Base-by-base conservation (phyloP, 2,113 vertebrate genomes). In the Bufo gargarizans region DNA sequence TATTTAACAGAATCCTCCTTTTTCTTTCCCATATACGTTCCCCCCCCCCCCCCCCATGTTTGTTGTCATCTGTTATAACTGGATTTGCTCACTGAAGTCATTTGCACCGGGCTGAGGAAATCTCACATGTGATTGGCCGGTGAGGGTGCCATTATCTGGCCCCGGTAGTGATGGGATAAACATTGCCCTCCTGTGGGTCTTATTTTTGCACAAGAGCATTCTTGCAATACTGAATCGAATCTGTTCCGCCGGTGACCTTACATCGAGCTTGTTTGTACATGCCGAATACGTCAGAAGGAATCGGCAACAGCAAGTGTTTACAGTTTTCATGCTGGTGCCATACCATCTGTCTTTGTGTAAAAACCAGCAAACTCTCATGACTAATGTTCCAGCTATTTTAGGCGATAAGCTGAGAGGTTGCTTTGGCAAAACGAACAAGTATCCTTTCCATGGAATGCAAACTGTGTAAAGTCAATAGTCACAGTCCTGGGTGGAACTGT, bases 371-470 rank as follows among this genome's bases (percentile, higher is more conserved):
- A 53, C 71, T 86, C 55, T 86, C 71, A 79, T 86, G 85, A 86
- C 85, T 86, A 78, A 86, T 77, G 76, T 65, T 55, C 59, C 61
- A 78, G 85, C 59, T 86, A 86, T 86, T 86, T 86, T 53, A 67
- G 45, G 50, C 45, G 85, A 78, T 86, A 86, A 79, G 74, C 47
- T 79, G 76, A 86, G 74, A 86, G 85, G 74, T 65, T 86, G 85
- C 85, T 78, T 79, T 86, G 85, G 85, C 85, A 86, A 86, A 55
- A 43, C 20, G 9, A 55, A 63, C 12, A 33, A 58, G 58, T 77
- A 47, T 86, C 58, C 56, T n/a, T 50, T 53, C 84, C 84, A 77
- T 55, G 76, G 85, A 86, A 86, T 86, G 74, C 85, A 67, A 78
- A 69, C 20, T 65, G 58, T 55, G 85, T 19, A 78, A 86, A 79